phyloP scores from a whole-genome alignment of 2,888 invertebrate genomes.

The Drosophila rubida region DNA sequence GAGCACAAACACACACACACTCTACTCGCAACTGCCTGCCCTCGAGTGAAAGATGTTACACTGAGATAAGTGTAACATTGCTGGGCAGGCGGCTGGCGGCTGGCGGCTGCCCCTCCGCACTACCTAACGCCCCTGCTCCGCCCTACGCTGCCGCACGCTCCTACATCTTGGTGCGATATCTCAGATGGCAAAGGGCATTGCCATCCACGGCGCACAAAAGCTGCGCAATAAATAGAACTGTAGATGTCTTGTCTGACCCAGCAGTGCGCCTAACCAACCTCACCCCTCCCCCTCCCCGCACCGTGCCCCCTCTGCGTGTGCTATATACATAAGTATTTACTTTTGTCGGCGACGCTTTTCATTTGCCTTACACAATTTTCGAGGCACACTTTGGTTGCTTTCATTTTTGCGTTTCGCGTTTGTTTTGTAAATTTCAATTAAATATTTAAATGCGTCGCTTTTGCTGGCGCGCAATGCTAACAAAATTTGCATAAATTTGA shows the following conservation, averaged over 20 bases:
- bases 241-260: conserved; percentile 57
- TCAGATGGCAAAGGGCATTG: conserved; percentile 83
- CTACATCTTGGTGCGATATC: conserved; percentile 72
- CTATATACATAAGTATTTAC: conserved; percentile 54
- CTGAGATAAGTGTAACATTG: conserved; percentile 72
- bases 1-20: conserved; percentile 23
- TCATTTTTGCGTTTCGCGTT: conserved; percentile 26
- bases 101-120: not conserved
- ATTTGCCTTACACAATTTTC: conserved; percentile 54
- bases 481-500: conserved; percentile 67
- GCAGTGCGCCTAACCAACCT: conserved; percentile 12
- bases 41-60: conserved; percentile 76
- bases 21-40: conserved; percentile 37
- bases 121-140: not conserved
- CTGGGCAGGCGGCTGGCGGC: conserved; percentile 49
- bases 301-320: not conserved
- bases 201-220: conserved; percentile 77
- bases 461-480: conserved; percentile 42
- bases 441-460: conserved; percentile 69
- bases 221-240: conserved; percentile 77
- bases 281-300: not conserved
- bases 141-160: conserved; percentile 3
- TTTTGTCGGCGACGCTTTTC: conserved; percentile 52
- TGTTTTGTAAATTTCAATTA: conserved; percentile 64
- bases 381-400: conserved; percentile 45